phyloP scores from a whole-genome alignment of 2,797 vertebrate genomes.

The Smutsia gigantea region DNA sequence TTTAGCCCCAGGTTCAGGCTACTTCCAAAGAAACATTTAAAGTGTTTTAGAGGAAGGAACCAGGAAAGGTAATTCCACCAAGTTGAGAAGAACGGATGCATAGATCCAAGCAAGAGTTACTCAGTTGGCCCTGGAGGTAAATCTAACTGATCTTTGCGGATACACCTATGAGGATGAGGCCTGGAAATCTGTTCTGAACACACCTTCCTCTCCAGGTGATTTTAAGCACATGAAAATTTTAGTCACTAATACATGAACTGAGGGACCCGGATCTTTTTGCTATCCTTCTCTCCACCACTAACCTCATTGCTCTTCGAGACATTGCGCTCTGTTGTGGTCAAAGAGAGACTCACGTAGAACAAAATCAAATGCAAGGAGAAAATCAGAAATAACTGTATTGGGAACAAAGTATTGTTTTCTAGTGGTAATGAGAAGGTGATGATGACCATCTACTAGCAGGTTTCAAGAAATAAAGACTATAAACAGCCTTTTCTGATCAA shows the following conservation, averaged over 20 bases:
- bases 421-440: neutral
- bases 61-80: neutral
- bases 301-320: neutral
- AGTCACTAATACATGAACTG: neutral
- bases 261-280: neutral
- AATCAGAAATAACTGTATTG: neutral
- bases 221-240: neutral
- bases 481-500: neutral
- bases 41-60: neutral
- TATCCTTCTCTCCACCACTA: neutral
- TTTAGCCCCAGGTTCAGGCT: neutral
- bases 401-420: neutral
- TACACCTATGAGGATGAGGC: neutral
- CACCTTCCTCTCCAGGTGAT: neutral
- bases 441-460: neutral
- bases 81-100: neutral
- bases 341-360: neutral
- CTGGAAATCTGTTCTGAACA: neutral
- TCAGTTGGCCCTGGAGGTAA: neutral
- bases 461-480: conserved; percentile 16
- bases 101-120: neutral
- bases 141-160: neutral
- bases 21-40: neutral
- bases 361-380: neutral
- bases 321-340: neutral